Percentiles rank a stretch among this genome's conserved stretches.
Evolutionary conservation across 2,888 invertebrate genomes (phyloP).

Genomic region (Globia sparganii): DNA sequence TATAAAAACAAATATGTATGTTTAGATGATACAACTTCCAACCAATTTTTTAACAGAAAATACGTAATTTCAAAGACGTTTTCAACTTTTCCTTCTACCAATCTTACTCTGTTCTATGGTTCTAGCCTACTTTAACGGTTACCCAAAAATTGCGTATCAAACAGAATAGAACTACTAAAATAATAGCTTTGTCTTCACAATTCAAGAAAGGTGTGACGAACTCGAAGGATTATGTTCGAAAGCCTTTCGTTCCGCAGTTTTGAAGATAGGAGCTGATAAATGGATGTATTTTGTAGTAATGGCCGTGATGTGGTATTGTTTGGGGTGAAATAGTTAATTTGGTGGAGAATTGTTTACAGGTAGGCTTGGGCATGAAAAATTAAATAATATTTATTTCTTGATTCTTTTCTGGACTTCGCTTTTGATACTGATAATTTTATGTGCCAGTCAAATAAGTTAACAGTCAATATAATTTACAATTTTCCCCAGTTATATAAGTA

Average conservation of each 20-base stretch:
- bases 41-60: not conserved
- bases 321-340: constrained; percentile 25
- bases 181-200: constrained; percentile 36
- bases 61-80: constrained; percentile 9
- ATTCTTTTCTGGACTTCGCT: not conserved
- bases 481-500: too few relatives aligned
- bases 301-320: constrained; percentile 50
- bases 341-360: not conserved
- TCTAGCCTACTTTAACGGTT: constrained; percentile 9
- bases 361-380: not conserved
- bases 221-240: constrained; percentile 32
- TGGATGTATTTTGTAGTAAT: constrained; percentile 44
- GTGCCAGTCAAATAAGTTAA: too few relatives aligned
- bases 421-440: not conserved
- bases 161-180: constrained; percentile 40
- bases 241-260: constrained; percentile 49
- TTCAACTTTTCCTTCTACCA: constrained; percentile 6
- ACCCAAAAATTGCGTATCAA: constrained; percentile 42
- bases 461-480: too few relatives aligned
- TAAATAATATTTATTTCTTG: not conserved
- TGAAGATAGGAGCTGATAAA: constrained; percentile 48
- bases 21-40: not conserved
- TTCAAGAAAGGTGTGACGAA: constrained; percentile 51
- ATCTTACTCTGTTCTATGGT: not conserved
- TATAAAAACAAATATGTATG: too few relatives aligned